A percentile compares a stretch with the other conserved stretches of the same genome.
phyloP scores from a whole-genome alignment of 2,888 invertebrate genomes.

The Merodon equestris region DNA sequence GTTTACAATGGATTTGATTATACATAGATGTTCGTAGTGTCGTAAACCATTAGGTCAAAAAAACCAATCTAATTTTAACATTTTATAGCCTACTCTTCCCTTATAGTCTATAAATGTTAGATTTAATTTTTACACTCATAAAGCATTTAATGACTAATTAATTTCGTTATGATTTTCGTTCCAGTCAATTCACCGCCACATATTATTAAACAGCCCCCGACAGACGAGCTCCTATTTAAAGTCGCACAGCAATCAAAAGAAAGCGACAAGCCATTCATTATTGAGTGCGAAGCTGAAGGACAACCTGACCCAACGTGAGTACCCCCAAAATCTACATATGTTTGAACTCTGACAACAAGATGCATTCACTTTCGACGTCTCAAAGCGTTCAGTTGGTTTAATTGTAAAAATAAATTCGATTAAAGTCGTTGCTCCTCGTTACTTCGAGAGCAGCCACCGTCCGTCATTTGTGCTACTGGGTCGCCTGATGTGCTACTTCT shows the following conservation, averaged over 20 bases:
- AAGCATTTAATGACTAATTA: constrained; percentile 6
- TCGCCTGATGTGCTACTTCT: constrained; percentile 5
- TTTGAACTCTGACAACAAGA: neutral
- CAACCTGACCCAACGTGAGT: constrained; percentile 95
- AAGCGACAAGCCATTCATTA: constrained; percentile 95
- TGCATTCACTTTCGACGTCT: constrained; percentile 10
- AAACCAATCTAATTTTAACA: too few relatives aligned
- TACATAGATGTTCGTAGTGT: too few relatives aligned
- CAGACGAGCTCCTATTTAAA: constrained; percentile 94
- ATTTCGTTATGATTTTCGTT: constrained; percentile 34
- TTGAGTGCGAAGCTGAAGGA: constrained; percentile 97
- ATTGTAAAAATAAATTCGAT: constrained; percentile 32
- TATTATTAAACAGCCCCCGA: constrained; percentile 95
- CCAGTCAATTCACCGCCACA: constrained; percentile 92
- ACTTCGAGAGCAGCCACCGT: constrained; percentile 39
- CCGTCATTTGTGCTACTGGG: constrained; percentile 32
- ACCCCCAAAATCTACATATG: constrained; percentile 15
- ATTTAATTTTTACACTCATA: too few relatives aligned
- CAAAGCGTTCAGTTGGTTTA: constrained; percentile 24
- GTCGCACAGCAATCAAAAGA: constrained; percentile 90
- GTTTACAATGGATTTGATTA: too few relatives aligned
- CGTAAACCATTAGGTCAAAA: too few relatives aligned
- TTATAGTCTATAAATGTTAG: too few relatives aligned
- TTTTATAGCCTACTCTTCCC: too few relatives aligned
- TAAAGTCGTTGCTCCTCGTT: constrained; percentile 24